Evolutionary conservation across 35 echinoderm and acorn worm species (phyloP).

Genomic region (Eucidaris tribuloides): DNA sequence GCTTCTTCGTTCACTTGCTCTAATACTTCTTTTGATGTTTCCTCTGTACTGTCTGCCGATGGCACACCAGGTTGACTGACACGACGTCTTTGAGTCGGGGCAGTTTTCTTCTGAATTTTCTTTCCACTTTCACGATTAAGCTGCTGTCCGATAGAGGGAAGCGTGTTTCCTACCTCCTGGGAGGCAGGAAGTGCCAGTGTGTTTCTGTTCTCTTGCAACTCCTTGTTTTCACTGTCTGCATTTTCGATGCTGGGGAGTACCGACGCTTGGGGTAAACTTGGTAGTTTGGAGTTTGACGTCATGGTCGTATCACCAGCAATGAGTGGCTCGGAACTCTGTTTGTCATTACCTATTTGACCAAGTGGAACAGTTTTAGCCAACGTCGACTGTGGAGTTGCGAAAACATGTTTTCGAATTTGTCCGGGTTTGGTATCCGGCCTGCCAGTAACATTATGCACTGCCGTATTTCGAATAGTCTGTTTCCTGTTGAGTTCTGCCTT

Average conservation of each 20-base stretch:
- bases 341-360: neutral
- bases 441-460: slow-evolving; percentile 83
- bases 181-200: neutral
- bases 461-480: slow-evolving; percentile 45
- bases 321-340: neutral
- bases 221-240: neutral
- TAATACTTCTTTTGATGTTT: too few relatives aligned
- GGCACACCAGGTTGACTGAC: neutral
- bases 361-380: slow-evolving; percentile 39
- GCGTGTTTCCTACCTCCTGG: neutral
- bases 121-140: neutral
- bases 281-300: neutral
- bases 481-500: slow-evolving; percentile 7
- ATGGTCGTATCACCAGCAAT: neutral
- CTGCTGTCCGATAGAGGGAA: neutral
- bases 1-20: too few relatives aligned
- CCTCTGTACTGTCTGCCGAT: neutral
- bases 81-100: neutral
- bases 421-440: slow-evolving; percentile 85
- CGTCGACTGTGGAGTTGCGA: slow-evolving; percentile 62
- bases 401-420: slow-evolving; percentile 66
- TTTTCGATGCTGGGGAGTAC: neutral
- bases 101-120: neutral
- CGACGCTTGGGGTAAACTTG: neutral
- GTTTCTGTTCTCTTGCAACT: neutral